phyloP scores from a whole-genome alignment of 2,888 invertebrate genomes.

The Perdita meconis region DNA sequence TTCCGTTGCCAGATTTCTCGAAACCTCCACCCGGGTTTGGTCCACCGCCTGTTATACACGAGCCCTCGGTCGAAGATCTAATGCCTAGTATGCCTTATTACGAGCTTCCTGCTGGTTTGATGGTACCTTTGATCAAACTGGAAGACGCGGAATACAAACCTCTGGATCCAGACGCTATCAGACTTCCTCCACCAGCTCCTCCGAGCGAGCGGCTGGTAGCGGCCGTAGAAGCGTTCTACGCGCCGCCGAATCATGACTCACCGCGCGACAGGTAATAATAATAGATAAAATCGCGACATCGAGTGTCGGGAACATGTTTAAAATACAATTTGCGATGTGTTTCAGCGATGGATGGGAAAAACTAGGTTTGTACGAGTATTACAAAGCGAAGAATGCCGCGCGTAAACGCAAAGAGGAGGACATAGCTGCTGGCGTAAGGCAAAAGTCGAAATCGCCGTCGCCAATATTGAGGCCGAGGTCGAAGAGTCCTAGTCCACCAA shows the following conservation, averaged over 20 bases:
- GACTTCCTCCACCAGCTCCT: slow-evolving; percentile 97
- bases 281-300: no score
- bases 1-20: slow-evolving; percentile 90
- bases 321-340: neutral
- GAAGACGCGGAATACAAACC: slow-evolving; percentile 96
- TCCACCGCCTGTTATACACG: slow-evolving; percentile 81
- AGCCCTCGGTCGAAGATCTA: slow-evolving; percentile 88
- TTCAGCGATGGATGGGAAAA: slow-evolving; percentile 99
- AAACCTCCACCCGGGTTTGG: slow-evolving; percentile 94
- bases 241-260: slow-evolving; percentile 96
- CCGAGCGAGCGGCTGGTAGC: slow-evolving; percentile 96
- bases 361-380: slow-evolving; percentile 98
- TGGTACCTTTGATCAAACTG: slow-evolving; percentile 97
- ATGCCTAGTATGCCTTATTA: slow-evolving; percentile 97
- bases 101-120: slow-evolving; percentile 98
- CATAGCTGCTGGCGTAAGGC: slow-evolving; percentile 89
- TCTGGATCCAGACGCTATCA: slow-evolving; percentile 94
- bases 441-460: slow-evolving; percentile 91
- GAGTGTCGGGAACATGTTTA: neutral
- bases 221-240: slow-evolving; percentile 98
- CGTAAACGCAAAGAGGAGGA: slow-evolving; percentile 95
- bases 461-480: slow-evolving; percentile 91
- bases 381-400: slow-evolving; percentile 97
- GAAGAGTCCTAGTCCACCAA: slow-evolving; percentile 90
- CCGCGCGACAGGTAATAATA: slow-evolving; percentile 97